phyloP scores from a whole-genome alignment of 2,113 vertebrate species.

The Abramis brama region DNA sequence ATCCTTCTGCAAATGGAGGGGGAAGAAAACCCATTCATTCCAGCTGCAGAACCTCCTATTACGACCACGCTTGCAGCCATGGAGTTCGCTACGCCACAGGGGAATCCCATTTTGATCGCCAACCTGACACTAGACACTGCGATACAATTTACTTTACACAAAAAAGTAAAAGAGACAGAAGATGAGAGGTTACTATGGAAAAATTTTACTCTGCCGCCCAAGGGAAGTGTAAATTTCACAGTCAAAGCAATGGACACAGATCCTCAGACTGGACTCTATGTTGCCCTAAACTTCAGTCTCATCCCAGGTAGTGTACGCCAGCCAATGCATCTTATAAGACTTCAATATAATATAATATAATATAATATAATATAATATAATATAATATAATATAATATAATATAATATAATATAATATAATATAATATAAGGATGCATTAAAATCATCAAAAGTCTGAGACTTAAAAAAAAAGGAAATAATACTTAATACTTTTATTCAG shows the following conservation, averaged over 20 bases:
- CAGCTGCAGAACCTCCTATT: constrained; percentile 67
- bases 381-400: too few relatives aligned
- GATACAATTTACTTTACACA: constrained; percentile 72
- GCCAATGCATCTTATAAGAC: not conserved
- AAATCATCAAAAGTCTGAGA: not conserved
- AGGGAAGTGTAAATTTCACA: constrained; percentile 68
- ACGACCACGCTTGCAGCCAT: constrained; percentile 76
- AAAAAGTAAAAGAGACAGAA: constrained; percentile 36
- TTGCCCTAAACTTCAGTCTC: constrained; percentile 72
- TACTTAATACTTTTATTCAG: not conserved
- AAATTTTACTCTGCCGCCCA: constrained; percentile 54
- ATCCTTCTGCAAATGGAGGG: constrained; percentile 68
- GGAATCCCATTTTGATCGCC: constrained; percentile 67
- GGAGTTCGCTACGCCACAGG: constrained; percentile 76
- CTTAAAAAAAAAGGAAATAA: too few relatives aligned
- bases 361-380: too few relatives aligned
- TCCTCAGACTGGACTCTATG: constrained; percentile 72
- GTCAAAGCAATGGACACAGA: constrained; percentile 63
- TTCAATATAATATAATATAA: not conserved
- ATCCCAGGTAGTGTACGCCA: constrained; percentile 66
- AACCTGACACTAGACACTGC: constrained; percentile 68
- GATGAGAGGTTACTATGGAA: constrained; percentile 38
- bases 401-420: too few relatives aligned
- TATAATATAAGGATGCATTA: not conserved
- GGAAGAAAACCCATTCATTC: constrained; percentile 60